Evolutionary conservation across 64 coral and sea anemone genomes (phyloP).

Genomic region (Acropora tenuis): DNA sequence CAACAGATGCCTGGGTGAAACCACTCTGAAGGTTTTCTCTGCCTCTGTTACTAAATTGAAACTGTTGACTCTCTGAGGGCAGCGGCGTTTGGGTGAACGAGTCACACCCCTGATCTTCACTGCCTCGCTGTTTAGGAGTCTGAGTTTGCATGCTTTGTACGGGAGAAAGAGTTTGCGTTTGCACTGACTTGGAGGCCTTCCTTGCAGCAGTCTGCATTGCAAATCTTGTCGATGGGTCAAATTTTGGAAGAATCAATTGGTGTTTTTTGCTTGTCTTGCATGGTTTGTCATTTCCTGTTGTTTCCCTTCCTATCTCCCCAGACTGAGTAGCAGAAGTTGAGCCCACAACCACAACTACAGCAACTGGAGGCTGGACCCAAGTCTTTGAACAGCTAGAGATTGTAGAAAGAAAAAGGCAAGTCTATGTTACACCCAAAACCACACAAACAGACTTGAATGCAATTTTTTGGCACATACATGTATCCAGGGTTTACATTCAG

Average conservation of each 20-base stretch:
- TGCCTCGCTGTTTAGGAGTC: neutral
- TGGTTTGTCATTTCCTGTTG: neutral
- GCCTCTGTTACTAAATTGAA: slow-evolving; percentile 10
- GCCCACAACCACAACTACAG: slow-evolving; percentile 9
- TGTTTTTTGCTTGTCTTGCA: neutral
- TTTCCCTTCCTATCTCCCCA: neutral
- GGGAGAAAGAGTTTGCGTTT: slow-evolving; percentile 10
- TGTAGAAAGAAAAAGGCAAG: neutral
- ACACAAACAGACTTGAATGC: neutral
- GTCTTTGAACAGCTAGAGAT: neutral
- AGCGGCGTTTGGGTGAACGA: slow-evolving; percentile 29
- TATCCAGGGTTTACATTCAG: neutral
- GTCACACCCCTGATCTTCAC: slow-evolving; percentile 8
- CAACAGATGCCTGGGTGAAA: slow-evolving; percentile 62
- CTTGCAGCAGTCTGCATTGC: neutral
- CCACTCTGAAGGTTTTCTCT: neutral
- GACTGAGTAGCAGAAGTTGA: neutral
- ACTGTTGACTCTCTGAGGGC: neutral
- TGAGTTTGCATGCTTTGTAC: slow-evolving; percentile 40
- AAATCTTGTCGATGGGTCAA: neutral
- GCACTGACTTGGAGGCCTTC: slow-evolving; percentile 20
- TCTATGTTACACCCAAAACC: neutral
- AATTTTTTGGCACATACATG: too few species aligned
- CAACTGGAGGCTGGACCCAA: neutral
- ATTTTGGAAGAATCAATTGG: slow-evolving; percentile 32